Evolutionary conservation across 1,140 invertebrate genomes (phyloP).

Genomic region (Triops cancriformis): DNA sequence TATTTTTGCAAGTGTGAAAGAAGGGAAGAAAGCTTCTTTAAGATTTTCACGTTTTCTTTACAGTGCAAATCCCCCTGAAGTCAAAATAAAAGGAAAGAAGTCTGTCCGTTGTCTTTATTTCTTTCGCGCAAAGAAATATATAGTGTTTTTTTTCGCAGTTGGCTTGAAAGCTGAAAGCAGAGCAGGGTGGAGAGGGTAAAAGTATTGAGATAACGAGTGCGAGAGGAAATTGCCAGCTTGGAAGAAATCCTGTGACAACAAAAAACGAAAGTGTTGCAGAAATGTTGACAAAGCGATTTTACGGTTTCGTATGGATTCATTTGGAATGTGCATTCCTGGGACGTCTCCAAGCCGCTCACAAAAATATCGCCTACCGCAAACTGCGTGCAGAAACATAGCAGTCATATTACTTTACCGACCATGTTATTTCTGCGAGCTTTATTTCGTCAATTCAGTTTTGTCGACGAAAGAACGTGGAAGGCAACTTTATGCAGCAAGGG

Average conservation of each 20-base stretch:
- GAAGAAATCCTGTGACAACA: neutral
- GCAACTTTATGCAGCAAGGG: too few relatives aligned
- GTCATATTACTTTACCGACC: too few relatives aligned
- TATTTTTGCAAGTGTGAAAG: too few relatives aligned
- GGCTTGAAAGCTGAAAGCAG: neutral
- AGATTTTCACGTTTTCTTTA: too few relatives aligned
- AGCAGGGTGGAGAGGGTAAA: neutral
- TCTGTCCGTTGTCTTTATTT: neutral
- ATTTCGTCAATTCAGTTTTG: too few relatives aligned
- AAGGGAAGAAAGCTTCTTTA: too few relatives aligned
- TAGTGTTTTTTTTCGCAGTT: neutral
- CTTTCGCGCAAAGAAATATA: neutral
- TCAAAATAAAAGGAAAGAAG: neutral
- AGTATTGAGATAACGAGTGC: neutral
- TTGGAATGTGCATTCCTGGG: neutral
- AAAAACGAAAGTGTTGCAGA: neutral
- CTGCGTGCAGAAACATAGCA: too few relatives aligned
- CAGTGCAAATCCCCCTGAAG: too few relatives aligned
- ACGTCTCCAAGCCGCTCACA: too few relatives aligned
- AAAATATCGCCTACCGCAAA: too few relatives aligned
- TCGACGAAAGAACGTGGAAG: too few relatives aligned
- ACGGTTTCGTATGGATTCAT: neutral
- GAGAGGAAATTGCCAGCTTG: neutral
- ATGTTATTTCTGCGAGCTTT: too few relatives aligned
- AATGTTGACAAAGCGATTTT: neutral